These are phyloP conservation scores for Andrena camellia DNA, from an alignment of 2,888 invertebrate genomes.

Conservation along the genomic window DNA sequence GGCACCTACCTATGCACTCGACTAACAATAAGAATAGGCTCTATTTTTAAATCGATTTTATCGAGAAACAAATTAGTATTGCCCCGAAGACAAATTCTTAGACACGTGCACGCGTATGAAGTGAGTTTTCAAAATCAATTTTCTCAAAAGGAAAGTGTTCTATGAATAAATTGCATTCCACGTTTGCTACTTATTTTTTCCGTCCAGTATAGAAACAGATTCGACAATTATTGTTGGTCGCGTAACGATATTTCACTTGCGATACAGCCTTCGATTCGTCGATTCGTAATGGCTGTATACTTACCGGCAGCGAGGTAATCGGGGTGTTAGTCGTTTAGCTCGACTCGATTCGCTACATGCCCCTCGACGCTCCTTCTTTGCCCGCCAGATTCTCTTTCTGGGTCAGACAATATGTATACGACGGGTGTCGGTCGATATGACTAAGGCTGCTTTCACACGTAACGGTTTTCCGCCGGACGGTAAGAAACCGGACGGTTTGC, in stretches of 20 bases:
- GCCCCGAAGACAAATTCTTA: too few species aligned
- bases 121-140: too few species aligned
- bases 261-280: slow-evolving; percentile 67
- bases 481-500: too few species aligned
- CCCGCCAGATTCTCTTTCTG: slow-evolving; percentile 64
- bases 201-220: not conserved
- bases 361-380: slow-evolving; percentile 39
- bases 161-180: too few species aligned
- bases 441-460: slow-evolving; percentile 23
- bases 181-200: too few species aligned
- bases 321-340: slow-evolving; percentile 57
- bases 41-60: too few species aligned
- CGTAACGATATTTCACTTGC: slow-evolving; percentile 55
- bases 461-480: too few species aligned
- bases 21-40: too few species aligned
- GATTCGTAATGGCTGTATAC: slow-evolving; percentile 67
- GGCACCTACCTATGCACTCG: too few species aligned
- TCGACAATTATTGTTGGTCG: slow-evolving; percentile 8
- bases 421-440: slow-evolving; percentile 62
- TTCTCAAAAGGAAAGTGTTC: too few species aligned
- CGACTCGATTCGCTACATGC: slow-evolving; percentile 52
- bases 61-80: too few species aligned
- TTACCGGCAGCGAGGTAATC: slow-evolving; percentile 51
- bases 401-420: slow-evolving; percentile 71
- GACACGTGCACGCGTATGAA: too few species aligned